Evolutionary conservation across 1,140 invertebrate genomes (phyloP).

Genomic region (Hesperophylax magnus): DNA sequence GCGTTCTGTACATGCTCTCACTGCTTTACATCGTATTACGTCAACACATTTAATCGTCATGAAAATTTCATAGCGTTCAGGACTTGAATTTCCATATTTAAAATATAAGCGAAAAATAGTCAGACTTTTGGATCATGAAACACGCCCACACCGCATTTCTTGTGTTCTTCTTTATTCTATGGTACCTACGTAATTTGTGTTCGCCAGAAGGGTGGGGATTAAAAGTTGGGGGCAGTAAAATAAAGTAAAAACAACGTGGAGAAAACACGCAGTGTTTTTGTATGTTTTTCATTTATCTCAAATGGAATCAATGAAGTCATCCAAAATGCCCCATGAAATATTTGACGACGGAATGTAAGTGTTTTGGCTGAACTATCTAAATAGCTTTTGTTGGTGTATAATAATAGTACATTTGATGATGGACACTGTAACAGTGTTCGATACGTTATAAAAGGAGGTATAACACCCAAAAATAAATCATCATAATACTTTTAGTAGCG

Average conservation of each 20-base stretch:
- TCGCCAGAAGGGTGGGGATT: background rate
- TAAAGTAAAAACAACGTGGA: conserved; percentile 17
- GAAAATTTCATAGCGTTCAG: background rate
- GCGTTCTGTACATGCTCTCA: no score
- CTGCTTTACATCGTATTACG: background rate
- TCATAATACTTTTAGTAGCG: no score
- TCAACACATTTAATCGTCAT: background rate
- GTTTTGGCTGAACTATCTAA: no score
- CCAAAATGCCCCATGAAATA: conserved; percentile 7
- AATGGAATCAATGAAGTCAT: conserved; percentile 34
- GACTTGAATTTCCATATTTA: background rate
- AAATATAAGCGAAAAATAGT: no score
- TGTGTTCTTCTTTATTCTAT: no score
- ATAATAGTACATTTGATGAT: no score
- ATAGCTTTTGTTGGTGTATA: no score
- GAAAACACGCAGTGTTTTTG: conserved; percentile 15
- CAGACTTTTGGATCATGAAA: no score
- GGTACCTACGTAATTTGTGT: no score
- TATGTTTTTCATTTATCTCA: conserved; percentile 35
- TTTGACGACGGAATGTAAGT: conserved; percentile 1
- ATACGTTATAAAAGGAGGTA: no score
- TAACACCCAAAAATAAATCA: no score
- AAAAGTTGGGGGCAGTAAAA: background rate
- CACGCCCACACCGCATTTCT: background rate
- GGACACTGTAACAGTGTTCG: no score